A percentile compares a stretch with the other conserved stretches of the same genome.
Conservation (phyloP, 2,797 vertebrate genomes). For the Alosa sapidissima region DNA sequence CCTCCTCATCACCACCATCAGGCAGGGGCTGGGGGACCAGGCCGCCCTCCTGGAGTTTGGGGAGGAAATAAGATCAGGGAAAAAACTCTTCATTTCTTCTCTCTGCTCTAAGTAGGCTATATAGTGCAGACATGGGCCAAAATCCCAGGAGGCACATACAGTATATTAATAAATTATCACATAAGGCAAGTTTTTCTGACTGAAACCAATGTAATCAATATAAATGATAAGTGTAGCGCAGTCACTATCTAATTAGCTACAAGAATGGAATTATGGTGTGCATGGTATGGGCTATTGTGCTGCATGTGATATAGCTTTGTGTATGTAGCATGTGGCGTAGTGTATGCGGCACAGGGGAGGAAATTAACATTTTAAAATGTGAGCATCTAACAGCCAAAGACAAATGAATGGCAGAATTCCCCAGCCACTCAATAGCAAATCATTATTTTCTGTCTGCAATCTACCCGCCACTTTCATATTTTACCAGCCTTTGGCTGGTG, state of each 20-base stretch:
- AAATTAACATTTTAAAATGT: too few relatives aligned
- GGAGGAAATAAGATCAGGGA: not conserved
- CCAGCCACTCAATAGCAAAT: too few relatives aligned
- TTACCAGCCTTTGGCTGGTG: too few relatives aligned
- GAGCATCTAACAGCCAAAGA: too few relatives aligned
- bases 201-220: not conserved
- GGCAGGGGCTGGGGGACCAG: slow-evolving; percentile 63
- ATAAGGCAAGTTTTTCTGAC: not conserved
- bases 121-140: not conserved
- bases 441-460: too few relatives aligned
- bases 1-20: slow-evolving; percentile 42
- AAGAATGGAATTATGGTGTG: too few relatives aligned
- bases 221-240: not conserved
- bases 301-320: too few relatives aligned
- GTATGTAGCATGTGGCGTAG: too few relatives aligned
- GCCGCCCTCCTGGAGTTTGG: slow-evolving; percentile 56
- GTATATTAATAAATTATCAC: not conserved
- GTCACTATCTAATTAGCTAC: not conserved
- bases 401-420: too few relatives aligned
- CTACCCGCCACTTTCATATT: too few relatives aligned
- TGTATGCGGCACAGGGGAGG: too few relatives aligned
- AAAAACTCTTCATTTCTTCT: not conserved
- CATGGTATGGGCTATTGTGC: too few relatives aligned
- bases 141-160: not conserved
- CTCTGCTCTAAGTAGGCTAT: not conserved